Evolutionary conservation across 37 sponge, comb jelly and placozoan species (phyloP).

Genomic region (Oopsacas minuta): DNA sequence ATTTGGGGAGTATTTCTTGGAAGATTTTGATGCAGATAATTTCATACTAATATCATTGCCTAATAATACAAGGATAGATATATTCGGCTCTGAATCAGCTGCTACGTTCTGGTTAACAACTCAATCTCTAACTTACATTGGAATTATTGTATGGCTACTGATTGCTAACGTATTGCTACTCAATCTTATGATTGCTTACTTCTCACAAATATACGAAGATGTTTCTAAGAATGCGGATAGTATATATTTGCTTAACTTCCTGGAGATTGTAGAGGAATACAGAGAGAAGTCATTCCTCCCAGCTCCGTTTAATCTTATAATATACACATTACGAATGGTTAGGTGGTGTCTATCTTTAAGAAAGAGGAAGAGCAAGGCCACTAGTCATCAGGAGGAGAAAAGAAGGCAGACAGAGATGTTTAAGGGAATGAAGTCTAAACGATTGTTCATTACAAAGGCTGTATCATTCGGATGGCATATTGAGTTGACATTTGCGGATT

Average conservation of each 20-base stretch:
- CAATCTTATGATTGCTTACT: conserved; percentile 12
- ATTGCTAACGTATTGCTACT: background rate
- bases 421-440: background rate
- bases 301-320: background rate
- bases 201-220: conserved; percentile 1
- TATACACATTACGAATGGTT: background rate
- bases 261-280: background rate
- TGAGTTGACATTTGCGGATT: background rate
- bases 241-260: background rate
- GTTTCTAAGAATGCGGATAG: background rate
- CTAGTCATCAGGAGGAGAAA: background rate
- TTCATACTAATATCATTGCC: background rate
- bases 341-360: background rate
- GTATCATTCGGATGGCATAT: background rate
- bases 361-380: background rate
- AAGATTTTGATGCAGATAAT: background rate
- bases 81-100: background rate
- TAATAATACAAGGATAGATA: background rate
- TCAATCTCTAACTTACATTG: background rate
- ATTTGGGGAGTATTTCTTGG: conserved; percentile 1
- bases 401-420: background rate
- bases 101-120: background rate
- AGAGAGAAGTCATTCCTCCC: background rate
- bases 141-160: background rate
- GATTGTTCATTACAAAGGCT: background rate